A percentile compares a stretch with the other conserved stretches of the same genome.
Conservation (phyloP, 1,140 invertebrate species). For the Nebria ingens region DNA sequence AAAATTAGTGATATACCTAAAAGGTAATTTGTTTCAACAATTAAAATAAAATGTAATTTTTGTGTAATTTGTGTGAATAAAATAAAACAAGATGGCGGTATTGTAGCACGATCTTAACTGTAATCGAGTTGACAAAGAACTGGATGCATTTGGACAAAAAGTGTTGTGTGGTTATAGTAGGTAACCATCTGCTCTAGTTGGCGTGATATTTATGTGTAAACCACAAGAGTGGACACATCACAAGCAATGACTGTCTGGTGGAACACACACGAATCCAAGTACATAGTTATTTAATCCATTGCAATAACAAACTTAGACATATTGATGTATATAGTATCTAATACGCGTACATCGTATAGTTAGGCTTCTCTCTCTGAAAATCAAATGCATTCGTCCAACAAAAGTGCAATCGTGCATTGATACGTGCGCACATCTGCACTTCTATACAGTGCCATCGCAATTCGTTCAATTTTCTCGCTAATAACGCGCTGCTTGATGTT, state of each 20-base stretch:
- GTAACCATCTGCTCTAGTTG: too few relatives aligned
- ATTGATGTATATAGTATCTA: too few relatives aligned
- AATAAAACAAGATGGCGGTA: too few relatives aligned
- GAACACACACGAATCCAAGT: background rate
- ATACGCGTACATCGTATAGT: background rate
- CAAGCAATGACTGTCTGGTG: background rate
- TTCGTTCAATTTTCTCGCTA: background rate
- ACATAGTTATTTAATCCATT: background rate
- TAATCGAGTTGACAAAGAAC: background rate
- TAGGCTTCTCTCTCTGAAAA: background rate
- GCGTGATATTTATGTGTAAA: too few relatives aligned
- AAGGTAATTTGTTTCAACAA: too few relatives aligned
- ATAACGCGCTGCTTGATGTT: background rate
- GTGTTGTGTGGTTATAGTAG: background rate
- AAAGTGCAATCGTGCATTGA: background rate
- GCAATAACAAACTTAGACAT: background rate
- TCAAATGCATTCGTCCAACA: background rate
- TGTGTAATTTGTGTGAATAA: too few relatives aligned
- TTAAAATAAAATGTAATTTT: too few relatives aligned
- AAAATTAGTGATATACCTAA: too few relatives aligned
- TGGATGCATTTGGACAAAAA: background rate
- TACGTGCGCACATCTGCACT: background rate
- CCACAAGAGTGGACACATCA: too few relatives aligned
- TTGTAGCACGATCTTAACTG: too few relatives aligned
- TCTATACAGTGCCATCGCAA: background rate